These are phyloP conservation scores for Chionomys nivalis DNA, from an alignment of 2,113 vertebrate genomes.

Conservation along the genomic window DNA sequence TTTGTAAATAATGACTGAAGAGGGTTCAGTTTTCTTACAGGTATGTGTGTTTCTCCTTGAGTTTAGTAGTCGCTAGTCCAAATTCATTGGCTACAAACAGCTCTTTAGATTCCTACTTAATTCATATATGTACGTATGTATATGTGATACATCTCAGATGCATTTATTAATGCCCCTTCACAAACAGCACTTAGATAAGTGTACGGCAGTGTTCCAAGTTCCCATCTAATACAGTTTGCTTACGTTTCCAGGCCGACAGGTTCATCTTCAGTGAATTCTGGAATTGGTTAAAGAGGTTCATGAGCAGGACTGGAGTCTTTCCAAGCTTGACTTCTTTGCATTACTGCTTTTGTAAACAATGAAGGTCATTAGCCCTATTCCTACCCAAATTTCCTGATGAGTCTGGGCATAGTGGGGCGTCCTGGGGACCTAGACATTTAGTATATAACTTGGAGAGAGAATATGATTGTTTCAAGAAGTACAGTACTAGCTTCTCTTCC, in stretches of 20 bases:
- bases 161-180: not conserved
- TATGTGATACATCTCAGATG: not conserved
- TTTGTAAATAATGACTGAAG: not conserved
- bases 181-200: not conserved
- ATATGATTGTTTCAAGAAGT: conserved; percentile 32
- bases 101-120: not conserved
- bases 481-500: not conserved
- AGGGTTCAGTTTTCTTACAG: not conserved
- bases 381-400: not conserved
- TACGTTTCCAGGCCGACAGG: not conserved
- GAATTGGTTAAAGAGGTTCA: not conserved
- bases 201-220: not conserved
- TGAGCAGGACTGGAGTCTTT: not conserved
- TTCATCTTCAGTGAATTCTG: not conserved
- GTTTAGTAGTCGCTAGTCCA: not conserved
- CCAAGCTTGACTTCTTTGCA: not conserved
- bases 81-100: not conserved
- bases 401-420: not conserved
- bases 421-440: not conserved
- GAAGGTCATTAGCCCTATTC: not conserved
- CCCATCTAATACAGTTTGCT: not conserved
- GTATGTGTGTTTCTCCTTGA: not conserved
- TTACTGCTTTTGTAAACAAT: not conserved
- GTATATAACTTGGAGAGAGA: conserved; percentile 1
- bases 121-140: not conserved